phyloP scores from a whole-genome alignment of 23 tunicate species.

The Diplosoma virens region DNA sequence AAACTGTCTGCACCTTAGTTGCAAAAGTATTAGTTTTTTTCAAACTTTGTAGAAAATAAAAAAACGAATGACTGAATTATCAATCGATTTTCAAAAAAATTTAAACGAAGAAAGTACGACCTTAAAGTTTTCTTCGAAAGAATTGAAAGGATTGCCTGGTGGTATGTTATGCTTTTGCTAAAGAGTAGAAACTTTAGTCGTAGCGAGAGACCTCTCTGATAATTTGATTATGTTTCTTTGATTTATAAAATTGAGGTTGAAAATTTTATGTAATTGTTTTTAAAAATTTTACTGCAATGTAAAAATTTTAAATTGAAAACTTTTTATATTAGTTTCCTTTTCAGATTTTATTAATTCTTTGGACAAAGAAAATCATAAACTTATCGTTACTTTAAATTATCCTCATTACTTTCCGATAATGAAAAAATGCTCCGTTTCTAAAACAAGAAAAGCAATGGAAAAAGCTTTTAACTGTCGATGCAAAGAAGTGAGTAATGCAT shows the following conservation, averaged over 20 bases:
- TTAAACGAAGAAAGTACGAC: conserved; percentile 67
- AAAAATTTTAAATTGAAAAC: not conserved
- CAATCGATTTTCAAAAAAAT: conserved; percentile 69
- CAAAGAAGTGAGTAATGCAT: conserved; percentile 67
- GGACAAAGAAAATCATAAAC: conserved; percentile 44
- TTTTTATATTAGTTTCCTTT: too few relatives aligned
- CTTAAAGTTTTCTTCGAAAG: conserved; percentile 28
- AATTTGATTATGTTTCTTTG: too few relatives aligned
- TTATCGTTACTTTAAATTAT: conserved; percentile 59
- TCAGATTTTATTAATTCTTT: conserved; percentile 57
- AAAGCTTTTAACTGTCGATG: conserved; percentile 78
- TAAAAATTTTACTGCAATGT: not conserved
- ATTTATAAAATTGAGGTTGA: too few relatives aligned
- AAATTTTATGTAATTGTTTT: not conserved
- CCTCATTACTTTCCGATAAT: conserved; percentile 93
- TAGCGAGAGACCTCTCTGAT: too few relatives aligned
- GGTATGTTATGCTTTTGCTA: conserved; percentile 36
- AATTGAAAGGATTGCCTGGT: conserved; percentile 67
- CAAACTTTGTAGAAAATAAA: conserved; percentile 63
- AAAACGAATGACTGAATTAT: conserved; percentile 50
- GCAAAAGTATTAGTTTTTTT: too few relatives aligned
- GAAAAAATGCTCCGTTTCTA: conserved; percentile 70
- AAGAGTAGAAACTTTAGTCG: too few relatives aligned
- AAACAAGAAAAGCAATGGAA: conserved; percentile 74
- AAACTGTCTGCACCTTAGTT: too few relatives aligned